These are phyloP conservation scores for Dione juno DNA, from an alignment of 2,888 invertebrate genomes.

Conservation along the genomic window DNA sequence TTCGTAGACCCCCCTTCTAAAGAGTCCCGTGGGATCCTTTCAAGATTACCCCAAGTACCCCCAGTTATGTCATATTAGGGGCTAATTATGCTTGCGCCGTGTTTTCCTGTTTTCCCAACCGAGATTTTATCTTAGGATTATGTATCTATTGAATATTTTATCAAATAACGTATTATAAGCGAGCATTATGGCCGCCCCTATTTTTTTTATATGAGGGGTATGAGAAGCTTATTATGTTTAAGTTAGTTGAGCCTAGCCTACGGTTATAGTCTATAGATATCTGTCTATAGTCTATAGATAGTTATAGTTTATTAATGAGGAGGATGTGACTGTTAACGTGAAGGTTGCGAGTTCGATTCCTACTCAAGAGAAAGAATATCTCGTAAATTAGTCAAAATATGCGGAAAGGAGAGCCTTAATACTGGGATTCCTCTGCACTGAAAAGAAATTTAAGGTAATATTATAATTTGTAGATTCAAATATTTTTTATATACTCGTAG, in stretches of 20 bases:
- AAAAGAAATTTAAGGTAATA: too few relatives aligned
- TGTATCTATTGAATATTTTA: constrained; percentile 33
- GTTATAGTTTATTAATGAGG: too few relatives aligned
- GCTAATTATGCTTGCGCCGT: constrained; percentile 64
- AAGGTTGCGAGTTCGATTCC: too few relatives aligned
- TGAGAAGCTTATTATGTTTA: background rate
- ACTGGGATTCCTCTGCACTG: too few relatives aligned
- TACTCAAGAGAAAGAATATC: too few relatives aligned
- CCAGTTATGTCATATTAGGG: constrained; percentile 61
- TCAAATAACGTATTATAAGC: constrained; percentile 17
- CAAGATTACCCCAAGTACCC: constrained; percentile 52
- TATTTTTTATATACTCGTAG: too few relatives aligned
- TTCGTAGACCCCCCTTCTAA: constrained; percentile 39
- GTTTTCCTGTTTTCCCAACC: constrained; percentile 58
- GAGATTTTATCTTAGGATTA: constrained; percentile 49
- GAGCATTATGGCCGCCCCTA: background rate
- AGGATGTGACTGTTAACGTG: too few relatives aligned
- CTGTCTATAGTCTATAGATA: too few relatives aligned
- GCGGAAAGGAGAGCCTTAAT: too few relatives aligned
- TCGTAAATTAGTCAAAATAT: too few relatives aligned
- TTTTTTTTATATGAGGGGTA: constrained; percentile 11
- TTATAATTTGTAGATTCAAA: background rate
- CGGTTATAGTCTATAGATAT: too few relatives aligned
- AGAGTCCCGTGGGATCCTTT: constrained; percentile 42
- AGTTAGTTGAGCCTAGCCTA: background rate